A percentile compares a stretch with the other conserved stretches of the same genome.
These are phyloP conservation scores for Lapara coniferarum DNA, from an alignment of 2,888 invertebrate genomes.

Conservation along the genomic window DNA sequence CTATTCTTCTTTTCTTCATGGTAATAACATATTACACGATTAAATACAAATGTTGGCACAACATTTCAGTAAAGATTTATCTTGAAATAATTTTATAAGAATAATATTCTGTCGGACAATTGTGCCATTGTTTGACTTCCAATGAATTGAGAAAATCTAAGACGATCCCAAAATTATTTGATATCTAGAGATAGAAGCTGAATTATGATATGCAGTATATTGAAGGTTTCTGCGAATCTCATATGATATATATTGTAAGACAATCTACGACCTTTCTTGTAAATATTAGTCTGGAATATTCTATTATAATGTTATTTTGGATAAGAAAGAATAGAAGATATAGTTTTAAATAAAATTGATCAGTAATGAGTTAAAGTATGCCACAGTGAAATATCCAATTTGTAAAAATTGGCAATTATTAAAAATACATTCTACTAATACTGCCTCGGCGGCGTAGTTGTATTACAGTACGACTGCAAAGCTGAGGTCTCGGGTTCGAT, in stretches of 20 bases:
- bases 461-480: too few relatives aligned
- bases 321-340: too few relatives aligned
- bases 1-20: too few relatives aligned
- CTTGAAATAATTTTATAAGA: neutral
- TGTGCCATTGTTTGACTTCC: neutral
- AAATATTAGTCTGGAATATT: neutral
- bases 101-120: neutral
- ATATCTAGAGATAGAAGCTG: neutral
- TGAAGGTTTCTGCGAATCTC: neutral
- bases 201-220: neutral
- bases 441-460: too few relatives aligned
- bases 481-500: too few relatives aligned
- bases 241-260: neutral
- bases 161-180: neutral
- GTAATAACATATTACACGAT: too few relatives aligned
- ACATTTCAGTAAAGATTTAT: neutral
- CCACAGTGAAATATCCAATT: too few relatives aligned
- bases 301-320: too few relatives aligned
- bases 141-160: neutral
- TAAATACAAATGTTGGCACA: neutral
- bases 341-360: too few relatives aligned
- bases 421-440: too few relatives aligned
- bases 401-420: too few relatives aligned
- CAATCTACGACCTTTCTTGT: neutral
- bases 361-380: too few relatives aligned